Conservation (phyloP, 2,797 vertebrate genomes). For the Sparus aurata region DNA sequence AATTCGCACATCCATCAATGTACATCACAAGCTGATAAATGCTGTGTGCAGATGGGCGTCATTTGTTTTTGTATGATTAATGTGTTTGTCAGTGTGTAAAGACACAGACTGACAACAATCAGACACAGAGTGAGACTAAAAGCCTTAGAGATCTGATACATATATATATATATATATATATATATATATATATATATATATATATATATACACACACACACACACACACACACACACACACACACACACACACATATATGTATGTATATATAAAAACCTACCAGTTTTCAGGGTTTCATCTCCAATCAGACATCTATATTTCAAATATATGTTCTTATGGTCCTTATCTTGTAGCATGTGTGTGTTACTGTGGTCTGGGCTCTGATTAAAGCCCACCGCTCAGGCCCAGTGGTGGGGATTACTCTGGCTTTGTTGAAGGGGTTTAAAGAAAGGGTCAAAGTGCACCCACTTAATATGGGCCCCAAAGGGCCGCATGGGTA, state of each 20-base stretch:
- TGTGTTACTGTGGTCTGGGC: conserved; percentile 45
- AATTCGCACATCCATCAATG: conserved; percentile 13
- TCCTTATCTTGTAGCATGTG: conserved; percentile 34
- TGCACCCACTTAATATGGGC: conserved; percentile 84
- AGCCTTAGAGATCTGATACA: conserved; percentile 1
- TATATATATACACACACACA: no score
- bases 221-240: no score
- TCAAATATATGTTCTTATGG: conserved; percentile 11
- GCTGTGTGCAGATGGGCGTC: conserved; percentile 18
- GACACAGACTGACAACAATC: conserved; percentile 19
- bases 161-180: no score
- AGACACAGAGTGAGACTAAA: conserved; percentile 11
- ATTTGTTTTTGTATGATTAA: conserved; percentile 46
- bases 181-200: no score
- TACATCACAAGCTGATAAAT: conserved; percentile 19
- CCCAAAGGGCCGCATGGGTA: conserved; percentile 83
- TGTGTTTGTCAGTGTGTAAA: conserved; percentile 33
- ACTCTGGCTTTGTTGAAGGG: conserved; percentile 83
- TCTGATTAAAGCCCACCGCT: conserved; percentile 81
- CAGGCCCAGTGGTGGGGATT: conserved; percentile 82
- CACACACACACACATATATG: no score
- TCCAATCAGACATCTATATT: conserved; percentile 33
- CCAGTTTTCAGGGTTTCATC: conserved; percentile 23
- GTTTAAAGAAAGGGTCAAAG: conserved; percentile 83
- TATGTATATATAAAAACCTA: not conserved